Percentiles rank a stretch among this genome's conserved stretches.
These are phyloP conservation scores for Platypus cylindrus DNA, from an alignment of 2,888 invertebrate species.

Conservation along the genomic window DNA sequence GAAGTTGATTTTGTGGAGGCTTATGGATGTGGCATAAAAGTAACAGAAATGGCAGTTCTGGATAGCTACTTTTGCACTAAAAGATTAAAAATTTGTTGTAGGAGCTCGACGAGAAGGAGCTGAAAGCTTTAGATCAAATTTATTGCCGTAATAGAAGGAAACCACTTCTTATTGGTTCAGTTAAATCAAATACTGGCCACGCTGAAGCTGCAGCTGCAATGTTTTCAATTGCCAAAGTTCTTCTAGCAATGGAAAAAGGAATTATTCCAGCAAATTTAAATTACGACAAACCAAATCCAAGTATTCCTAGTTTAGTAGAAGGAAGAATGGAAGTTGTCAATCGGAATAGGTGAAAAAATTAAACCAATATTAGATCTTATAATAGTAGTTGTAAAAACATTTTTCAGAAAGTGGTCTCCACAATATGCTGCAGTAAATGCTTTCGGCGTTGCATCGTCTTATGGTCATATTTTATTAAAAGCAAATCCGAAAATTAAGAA, in stretches of 20 bases:
- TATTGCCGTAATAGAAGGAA: constrained; percentile 68
- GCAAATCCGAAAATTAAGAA: constrained; percentile 58
- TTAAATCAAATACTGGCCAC: constrained; percentile 97
- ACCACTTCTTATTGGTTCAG: constrained; percentile 84
- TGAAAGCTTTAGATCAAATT: constrained; percentile 79
- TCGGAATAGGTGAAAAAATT: constrained; percentile 41
- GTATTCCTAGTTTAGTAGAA: constrained; percentile 74
- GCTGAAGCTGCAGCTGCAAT: constrained; percentile 84
- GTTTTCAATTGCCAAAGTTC: constrained; percentile 76
- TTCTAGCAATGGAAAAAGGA: constrained; percentile 85
- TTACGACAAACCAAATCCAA: constrained; percentile 73
- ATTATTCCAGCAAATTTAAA: constrained; percentile 85
- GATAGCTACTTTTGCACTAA: no score
- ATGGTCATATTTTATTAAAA: constrained; percentile 78
- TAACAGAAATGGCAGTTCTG: no score
- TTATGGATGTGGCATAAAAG: constrained; percentile 31
- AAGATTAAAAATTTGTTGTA: constrained; percentile 17
- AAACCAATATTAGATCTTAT: background rate
- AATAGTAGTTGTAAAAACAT: background rate
- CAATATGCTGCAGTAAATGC: constrained; percentile 86
- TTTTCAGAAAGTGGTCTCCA: constrained; percentile 62
- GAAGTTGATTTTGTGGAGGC: constrained; percentile 33
- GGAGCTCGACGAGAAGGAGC: constrained; percentile 52
- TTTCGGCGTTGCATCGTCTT: constrained; percentile 95
- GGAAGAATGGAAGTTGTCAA: constrained; percentile 72